Percentiles rank a stretch among this genome's conserved stretches.
Conservation (phyloP, 2,797 vertebrate species). For the Nannoperca obscura region DNA sequence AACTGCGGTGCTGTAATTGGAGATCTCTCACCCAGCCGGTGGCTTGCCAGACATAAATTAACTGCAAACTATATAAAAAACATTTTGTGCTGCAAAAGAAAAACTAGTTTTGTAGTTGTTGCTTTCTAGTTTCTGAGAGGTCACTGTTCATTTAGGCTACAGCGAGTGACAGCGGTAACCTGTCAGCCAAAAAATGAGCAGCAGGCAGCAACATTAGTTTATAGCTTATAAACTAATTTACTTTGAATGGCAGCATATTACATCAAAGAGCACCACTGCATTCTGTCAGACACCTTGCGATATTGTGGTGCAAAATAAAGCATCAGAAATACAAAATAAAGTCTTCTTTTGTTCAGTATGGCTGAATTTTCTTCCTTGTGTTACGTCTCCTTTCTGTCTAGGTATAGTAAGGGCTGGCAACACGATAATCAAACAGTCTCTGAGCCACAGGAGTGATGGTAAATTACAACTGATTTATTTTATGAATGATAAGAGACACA, state of each 20-base stretch:
- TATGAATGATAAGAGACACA: too few species aligned
- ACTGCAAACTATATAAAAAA: background rate
- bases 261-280: background rate
- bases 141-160: background rate
- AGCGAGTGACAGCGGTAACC: constrained; percentile 1
- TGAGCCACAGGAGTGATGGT: too few species aligned
- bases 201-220: constrained; percentile 1
- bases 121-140: background rate
- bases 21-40: background rate
- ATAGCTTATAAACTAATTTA: constrained; percentile 14
- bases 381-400: too few species aligned
- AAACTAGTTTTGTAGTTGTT: background rate
- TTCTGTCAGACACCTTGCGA: background rate
- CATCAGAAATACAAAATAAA: background rate
- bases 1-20: background rate
- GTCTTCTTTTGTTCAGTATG: background rate
- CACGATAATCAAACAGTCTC: too few species aligned
- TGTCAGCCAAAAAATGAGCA: constrained; percentile 21
- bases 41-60: constrained; percentile 13
- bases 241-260: constrained; percentile 11
- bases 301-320: constrained; percentile 1
- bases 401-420: too few species aligned
- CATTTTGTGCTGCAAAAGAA: background rate
- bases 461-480: too few species aligned
- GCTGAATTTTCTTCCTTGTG: background rate